A percentile compares a stretch with the other conserved stretches of the same genome.
These are phyloP conservation scores for Drosophila albomicans DNA, from an alignment of 1,140 invertebrate genomes.

Conservation along the genomic window DNA sequence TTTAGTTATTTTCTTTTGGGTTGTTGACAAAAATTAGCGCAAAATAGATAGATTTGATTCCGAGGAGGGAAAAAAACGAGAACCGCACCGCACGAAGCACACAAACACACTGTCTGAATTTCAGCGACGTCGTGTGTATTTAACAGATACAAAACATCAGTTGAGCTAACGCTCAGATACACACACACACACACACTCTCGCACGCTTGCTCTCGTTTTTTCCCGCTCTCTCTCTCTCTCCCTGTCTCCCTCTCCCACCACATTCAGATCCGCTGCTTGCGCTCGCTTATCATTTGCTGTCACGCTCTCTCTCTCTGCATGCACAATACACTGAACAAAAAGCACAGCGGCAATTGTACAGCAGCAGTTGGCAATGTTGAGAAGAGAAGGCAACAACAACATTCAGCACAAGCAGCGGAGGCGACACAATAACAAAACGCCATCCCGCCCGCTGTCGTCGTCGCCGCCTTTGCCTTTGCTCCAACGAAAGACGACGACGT, in stretches of 20 bases:
- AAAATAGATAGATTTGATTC: conserved; percentile 60
- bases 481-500: conserved; percentile 28
- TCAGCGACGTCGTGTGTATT: conserved; percentile 70
- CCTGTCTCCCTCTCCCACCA: conserved; percentile 21
- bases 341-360: conserved; percentile 68
- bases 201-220: conserved; percentile 41
- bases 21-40: conserved; percentile 79
- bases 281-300: conserved; percentile 61
- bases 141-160: conserved; percentile 54
- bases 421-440: conserved; percentile 45
- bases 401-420: conserved; percentile 48
- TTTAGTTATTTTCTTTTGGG: conserved; percentile 30
- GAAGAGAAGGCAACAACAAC: conserved; percentile 79
- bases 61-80: conserved; percentile 60
- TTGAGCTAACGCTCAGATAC: conserved; percentile 6
- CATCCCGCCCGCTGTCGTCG: conserved; percentile 12
- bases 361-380: conserved; percentile 76
- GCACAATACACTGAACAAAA: conserved; percentile 74
- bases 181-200: neutral
- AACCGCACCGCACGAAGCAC: conserved; percentile 81
- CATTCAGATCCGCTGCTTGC: conserved; percentile 31
- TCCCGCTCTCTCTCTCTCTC: conserved; percentile 36
- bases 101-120: conserved; percentile 75
- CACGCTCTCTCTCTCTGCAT: conserved; percentile 20
- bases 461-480: conserved; percentile 3